Percentiles rank a stretch among this genome's conserved stretches.
phyloP scores from a whole-genome alignment of 2,797 vertebrate species.

The Sciaenops ocellatus region DNA sequence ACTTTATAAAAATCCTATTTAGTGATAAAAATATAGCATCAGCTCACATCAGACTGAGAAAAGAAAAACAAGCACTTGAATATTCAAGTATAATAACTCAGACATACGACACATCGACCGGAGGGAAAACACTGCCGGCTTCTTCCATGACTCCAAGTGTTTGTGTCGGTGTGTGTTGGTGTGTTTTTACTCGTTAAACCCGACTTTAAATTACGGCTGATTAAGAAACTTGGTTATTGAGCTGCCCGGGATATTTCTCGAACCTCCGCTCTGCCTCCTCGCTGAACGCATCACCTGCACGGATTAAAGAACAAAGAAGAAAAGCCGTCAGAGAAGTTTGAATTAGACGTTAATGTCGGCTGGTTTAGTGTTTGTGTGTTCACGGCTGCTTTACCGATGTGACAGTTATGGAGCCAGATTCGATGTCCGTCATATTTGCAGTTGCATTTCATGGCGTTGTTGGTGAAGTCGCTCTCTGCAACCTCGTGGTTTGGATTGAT shows the following conservation, averaged over 20 bases:
- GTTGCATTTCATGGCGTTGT: conserved; percentile 99
- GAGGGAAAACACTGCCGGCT: conserved; percentile 30
- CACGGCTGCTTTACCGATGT: conserved; percentile 85
- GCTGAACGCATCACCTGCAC: conserved; percentile 92
- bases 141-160: conserved; percentile 20
- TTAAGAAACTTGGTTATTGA: conserved; percentile 94
- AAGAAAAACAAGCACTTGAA: conserved; percentile 65
- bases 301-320: neutral
- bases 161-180: neutral
- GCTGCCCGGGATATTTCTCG: conserved; percentile 96
- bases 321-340: neutral
- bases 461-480: conserved; percentile 98
- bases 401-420: conserved; percentile 98
- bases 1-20: conserved; percentile 35
- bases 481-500: conserved; percentile 97
- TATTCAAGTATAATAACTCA: conserved; percentile 80
- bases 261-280: conserved; percentile 95
- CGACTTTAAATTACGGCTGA: neutral
- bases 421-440: conserved; percentile 98
- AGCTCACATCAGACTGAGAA: conserved; percentile 50
- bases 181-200: conserved; percentile 3
- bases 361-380: neutral
- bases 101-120: conserved; percentile 43
- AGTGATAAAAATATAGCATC: conserved; percentile 42
- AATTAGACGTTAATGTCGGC: fast-evolving